Evolutionary conservation across 1,140 invertebrate species (phyloP).

Genomic region (Wasmannia auropunctata): DNA sequence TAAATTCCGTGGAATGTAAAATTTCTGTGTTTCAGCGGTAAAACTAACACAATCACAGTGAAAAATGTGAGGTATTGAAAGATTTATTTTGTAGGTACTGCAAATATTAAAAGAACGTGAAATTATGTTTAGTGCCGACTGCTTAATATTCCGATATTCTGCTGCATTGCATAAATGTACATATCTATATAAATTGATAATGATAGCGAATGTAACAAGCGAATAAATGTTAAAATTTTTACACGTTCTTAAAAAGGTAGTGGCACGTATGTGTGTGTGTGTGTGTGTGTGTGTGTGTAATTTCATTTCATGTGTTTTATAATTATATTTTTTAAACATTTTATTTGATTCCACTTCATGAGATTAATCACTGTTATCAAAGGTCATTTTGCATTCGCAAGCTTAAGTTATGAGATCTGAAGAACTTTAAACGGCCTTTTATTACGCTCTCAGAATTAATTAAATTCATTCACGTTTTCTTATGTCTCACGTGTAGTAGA

Average conservation of each 20-base stretch:
- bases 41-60: constrained; percentile 13
- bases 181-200: neutral
- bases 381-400: constrained; percentile 1
- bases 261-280: too few species aligned
- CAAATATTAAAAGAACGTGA: neutral
- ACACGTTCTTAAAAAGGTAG: neutral
- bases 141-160: neutral
- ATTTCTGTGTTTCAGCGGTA: constrained; percentile 1
- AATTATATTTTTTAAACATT: neutral
- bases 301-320: neutral
- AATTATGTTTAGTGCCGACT: neutral
- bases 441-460: constrained; percentile 35
- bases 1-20: constrained; percentile 1
- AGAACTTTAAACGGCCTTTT: constrained; percentile 35
- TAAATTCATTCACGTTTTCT: constrained; percentile 22
- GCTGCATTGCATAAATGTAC: neutral
- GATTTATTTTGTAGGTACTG: neutral
- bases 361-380: neutral
- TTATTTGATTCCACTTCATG: neutral
- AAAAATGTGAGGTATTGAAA: constrained; percentile 11
- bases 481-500: constrained; percentile 4
- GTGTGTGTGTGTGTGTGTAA: too few species aligned
- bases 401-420: constrained; percentile 9
- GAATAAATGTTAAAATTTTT: constrained; percentile 19
- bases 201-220: neutral